A percentile compares a stretch with the other conserved stretches of the same genome.
Evolutionary conservation across 1,140 invertebrate genomes (phyloP).

Genomic region (Idris sp.): DNA sequence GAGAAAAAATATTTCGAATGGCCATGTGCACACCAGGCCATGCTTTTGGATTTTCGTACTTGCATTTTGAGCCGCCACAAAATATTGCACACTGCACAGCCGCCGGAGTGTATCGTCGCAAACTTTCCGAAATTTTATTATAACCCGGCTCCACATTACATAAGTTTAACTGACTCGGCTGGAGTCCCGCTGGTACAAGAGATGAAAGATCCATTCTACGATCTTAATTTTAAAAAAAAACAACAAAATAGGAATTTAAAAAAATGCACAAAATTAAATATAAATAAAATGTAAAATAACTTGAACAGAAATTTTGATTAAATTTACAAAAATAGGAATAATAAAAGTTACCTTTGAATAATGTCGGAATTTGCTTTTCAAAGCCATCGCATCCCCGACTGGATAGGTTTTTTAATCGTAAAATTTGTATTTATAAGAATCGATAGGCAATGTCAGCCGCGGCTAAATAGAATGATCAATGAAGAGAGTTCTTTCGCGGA

Average conservation of each 20-base stretch:
- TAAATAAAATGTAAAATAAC: too few relatives aligned
- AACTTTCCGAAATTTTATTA: constrained; percentile 80
- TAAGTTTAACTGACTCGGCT: constrained; percentile 63
- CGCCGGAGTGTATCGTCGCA: constrained; percentile 81
- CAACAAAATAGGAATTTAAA: too few relatives aligned
- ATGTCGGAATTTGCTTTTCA: constrained; percentile 15
- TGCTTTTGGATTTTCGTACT: constrained; percentile 85
- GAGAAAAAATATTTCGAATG: constrained; percentile 88
- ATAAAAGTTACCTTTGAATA: constrained; percentile 30
- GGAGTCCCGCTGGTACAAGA: constrained; percentile 73
- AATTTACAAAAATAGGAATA: constrained; percentile 10
- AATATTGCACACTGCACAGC: constrained; percentile 87
- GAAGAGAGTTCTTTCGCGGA: constrained; percentile 44
- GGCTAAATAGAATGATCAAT: constrained; percentile 52
- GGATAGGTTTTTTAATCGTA: constrained; percentile 5
- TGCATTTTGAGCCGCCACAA: constrained; percentile 89
- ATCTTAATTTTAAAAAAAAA: constrained; percentile 23
- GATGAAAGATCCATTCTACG: constrained; percentile 74
- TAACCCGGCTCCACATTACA: constrained; percentile 72
- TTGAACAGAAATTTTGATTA: too few relatives aligned
- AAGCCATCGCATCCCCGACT: constrained; percentile 38
- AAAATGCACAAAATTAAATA: too few relatives aligned
- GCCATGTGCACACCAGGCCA: constrained; percentile 85
- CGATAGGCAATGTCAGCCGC: constrained; percentile 22
- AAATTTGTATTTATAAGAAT: constrained; percentile 27